Evolutionary conservation across 1,140 invertebrate species (phyloP).

Genomic region (Uloborus diversus): DNA sequence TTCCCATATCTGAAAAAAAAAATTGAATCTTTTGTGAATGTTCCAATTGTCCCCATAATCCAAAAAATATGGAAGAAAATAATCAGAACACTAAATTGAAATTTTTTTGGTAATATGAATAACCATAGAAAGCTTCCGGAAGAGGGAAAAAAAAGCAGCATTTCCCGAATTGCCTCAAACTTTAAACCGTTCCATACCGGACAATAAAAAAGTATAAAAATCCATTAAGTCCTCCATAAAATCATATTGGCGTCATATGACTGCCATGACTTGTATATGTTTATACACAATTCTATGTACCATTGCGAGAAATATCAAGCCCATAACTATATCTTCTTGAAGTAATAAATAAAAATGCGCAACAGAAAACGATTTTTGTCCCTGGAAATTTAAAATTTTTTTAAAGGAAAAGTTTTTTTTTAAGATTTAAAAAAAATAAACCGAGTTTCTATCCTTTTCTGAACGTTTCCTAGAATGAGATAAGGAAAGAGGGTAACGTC

Average conservation of each 20-base stretch:
- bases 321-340: slow-evolving; percentile 43
- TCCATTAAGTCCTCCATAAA: slow-evolving; percentile 24
- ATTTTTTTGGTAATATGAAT: not conserved
- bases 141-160: not conserved
- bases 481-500: slow-evolving; percentile 17
- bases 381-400: slow-evolving; percentile 35
- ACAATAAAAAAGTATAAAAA: slow-evolving; percentile 5
- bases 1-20: not conserved
- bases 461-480: slow-evolving; percentile 30
- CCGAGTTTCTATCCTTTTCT: slow-evolving; percentile 26
- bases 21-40: not conserved
- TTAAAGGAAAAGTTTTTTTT: not conserved
- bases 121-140: too few relatives aligned
- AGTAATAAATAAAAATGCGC: slow-evolving; percentile 9
- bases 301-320: slow-evolving; percentile 36
- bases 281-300: slow-evolving; percentile 8
- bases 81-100: not conserved
- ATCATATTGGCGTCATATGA: not conserved
- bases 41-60: not conserved
- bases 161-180: not conserved
- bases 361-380: slow-evolving; percentile 1
- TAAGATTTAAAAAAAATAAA: slow-evolving; percentile 27
- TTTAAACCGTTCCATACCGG: not conserved
- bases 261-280: slow-evolving; percentile 1
- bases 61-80: not conserved